phyloP scores from a whole-genome alignment of 2,888 invertebrate species.

The Phania funesta region DNA sequence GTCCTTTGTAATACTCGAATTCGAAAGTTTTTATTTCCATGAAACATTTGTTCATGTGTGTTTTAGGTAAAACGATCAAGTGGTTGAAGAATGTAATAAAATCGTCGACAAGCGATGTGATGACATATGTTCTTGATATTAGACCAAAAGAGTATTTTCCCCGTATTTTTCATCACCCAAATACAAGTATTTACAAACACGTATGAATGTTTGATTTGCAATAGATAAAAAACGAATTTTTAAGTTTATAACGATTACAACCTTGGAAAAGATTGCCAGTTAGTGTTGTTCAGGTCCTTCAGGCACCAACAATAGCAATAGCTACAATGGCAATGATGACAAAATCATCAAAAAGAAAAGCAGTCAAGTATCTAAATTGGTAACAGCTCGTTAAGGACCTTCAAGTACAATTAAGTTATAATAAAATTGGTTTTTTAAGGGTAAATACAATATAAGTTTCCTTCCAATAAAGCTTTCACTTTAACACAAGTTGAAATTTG shows the following conservation, averaged over 20 bases:
- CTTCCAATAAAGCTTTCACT: too few relatives aligned
- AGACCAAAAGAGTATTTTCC: constrained; percentile 47
- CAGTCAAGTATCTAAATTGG: constrained; percentile 27
- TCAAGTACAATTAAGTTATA: not conserved
- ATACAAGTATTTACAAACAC: not conserved
- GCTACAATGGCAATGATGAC: not conserved
- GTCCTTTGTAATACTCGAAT: constrained; percentile 4
- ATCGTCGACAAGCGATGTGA: constrained; percentile 71
- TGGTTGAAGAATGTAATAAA: constrained; percentile 73
- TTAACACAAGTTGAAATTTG: too few relatives aligned
- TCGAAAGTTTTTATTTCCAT: constrained; percentile 10
- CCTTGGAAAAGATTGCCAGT: constrained; percentile 59
- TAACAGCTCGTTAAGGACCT: not conserved
- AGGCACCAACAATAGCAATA: not conserved
- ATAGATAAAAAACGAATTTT: not conserved
- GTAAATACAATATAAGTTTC: too few relatives aligned
- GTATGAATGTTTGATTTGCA: not conserved
- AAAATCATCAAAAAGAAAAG: not conserved
- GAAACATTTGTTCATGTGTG: not conserved
- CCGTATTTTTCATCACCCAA: not conserved
- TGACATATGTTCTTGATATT: constrained; percentile 70
- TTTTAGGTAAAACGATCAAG: constrained; percentile 71
- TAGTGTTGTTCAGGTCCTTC: constrained; percentile 34
- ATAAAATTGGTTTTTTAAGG: not conserved
- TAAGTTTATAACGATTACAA: constrained; percentile 19